Base-by-base conservation (phyloP, 2,113 vertebrate genomes). In the Miniopterus natalensis region DNA sequence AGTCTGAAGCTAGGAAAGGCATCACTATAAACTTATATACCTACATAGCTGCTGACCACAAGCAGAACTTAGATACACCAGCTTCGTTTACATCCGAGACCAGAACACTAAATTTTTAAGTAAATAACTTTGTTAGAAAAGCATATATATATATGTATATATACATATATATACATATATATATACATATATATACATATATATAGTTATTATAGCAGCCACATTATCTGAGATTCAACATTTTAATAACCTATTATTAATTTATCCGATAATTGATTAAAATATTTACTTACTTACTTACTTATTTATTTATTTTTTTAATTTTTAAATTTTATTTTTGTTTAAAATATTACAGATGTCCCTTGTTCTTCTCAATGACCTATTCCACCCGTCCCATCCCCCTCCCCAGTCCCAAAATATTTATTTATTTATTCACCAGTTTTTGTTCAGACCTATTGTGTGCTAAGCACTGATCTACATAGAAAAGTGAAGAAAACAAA, bases 121-220 rank as follows among this genome's bases (percentile, higher is more conserved):
- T 73, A 68, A 93, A 84, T 0, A 87, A 17, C 42, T 84, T 78
- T 92, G 17, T 49, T 71, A 88, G n/a, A 85, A 85, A 85, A 71
- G 23, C 13, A 74, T 74, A 29, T 47, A 14, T 27, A 20, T 70
- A 27, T 65, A 61, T 65, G 6, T 65, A 13, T 27, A 65, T 47
- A 29, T 31, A 20, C 20, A 21, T 61, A 63, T 31, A 20, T 31
- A 20, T 61, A 63, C 36, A 36, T 36, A 36, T 36, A 36, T 36
- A 36, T 51, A 51, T 51, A 51, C 17, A 51, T n/a, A 36, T 68
- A 68, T 68, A 42, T n/a, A 36, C 36, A 68, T 68, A 42, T 31
- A 20, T 23, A 21, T 61, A 63, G 17, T 77, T 92, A 21, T 85
- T 17, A 83, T 53, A 92, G 8, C 12, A 49, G 15, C 29, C 45